Evolutionary conservation across 2,113 vertebrate species (phyloP), one percentile per base, ranked within the genome.

Genomic region (Microcebus murinus): DNA sequence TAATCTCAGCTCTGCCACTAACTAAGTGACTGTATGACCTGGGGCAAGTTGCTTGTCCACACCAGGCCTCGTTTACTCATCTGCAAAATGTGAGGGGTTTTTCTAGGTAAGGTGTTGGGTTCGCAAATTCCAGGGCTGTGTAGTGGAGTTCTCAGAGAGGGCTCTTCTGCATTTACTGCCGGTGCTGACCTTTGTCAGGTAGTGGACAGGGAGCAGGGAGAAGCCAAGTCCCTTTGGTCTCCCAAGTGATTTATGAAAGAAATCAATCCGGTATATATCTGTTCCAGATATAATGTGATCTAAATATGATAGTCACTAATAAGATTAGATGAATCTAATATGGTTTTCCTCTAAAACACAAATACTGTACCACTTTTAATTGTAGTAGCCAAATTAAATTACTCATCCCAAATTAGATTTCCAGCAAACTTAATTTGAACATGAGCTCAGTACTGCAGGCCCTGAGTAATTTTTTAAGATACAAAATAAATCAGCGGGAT

Each of bases 321-420:
- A 90, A 91, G 96, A 96, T 98, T 97, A 97, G 59, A 67, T 50
- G 96, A 90, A 59, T 95, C 87, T 97, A 95, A 96, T 93, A 87
- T 57, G 87, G 85, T 96, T 97, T 98, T 88, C 92, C 96, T 98
- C 97, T 97, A 97, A 98, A 96, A 92, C 91, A 95, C 96, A 97
- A 98, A 98, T 96, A 96, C 95, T 63, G 71, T 10, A 5, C 98
- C 95, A 96, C 98, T 98, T 98, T 98, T 98, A 98, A 98, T 98
- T 98, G 97, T 96, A 96, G 90, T 96, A 80, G 90, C 93, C 87
- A 97, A 97, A 98, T 98, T 87, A 96, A 95, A 97, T 98, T 98
- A 96, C 81, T 98, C 96, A 87, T 97, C 90, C 71, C 81, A 96
- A 92, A 98, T 98, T 98, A 92, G 87, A 97, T 98, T 97, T 94